Evolutionary conservation across 2,113 vertebrate species (phyloP).

Genomic region (Lampris megalopsis): DNA sequence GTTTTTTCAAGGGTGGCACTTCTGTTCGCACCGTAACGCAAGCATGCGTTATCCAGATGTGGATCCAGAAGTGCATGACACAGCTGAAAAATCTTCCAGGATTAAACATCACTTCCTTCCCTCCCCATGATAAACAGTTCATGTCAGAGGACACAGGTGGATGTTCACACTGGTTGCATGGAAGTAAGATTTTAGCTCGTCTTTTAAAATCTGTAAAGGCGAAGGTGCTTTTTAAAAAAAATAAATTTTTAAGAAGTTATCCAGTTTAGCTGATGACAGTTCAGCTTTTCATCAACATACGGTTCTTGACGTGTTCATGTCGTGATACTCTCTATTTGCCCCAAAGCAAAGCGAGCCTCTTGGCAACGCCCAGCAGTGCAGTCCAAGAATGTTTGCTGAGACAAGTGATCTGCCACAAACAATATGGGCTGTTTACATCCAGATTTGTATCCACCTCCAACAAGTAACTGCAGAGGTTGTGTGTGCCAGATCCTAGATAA

Average conservation of each 20-base stretch:
- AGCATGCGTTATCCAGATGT: slow-evolving; percentile 68
- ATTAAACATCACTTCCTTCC: slow-evolving; percentile 4
- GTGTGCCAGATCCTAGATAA: slow-evolving; percentile 13
- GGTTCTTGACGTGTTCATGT: neutral
- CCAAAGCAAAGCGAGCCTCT: slow-evolving; percentile 3
- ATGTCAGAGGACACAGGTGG: neutral
- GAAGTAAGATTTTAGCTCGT: too few species aligned
- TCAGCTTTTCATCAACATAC: too few species aligned
- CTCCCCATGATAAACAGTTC: neutral
- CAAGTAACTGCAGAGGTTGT: slow-evolving; percentile 6
- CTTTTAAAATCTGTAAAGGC: too few species aligned
- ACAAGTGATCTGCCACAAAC: slow-evolving; percentile 24
- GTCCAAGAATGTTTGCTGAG: neutral
- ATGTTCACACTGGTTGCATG: neutral
- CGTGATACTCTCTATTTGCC: neutral
- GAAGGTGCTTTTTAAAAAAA: too few species aligned
- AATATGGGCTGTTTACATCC: slow-evolving; percentile 45
- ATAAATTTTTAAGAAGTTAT: too few species aligned
- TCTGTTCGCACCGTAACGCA: neutral
- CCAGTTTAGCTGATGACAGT: too few species aligned
- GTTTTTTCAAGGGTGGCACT: neutral
- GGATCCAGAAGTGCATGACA: neutral
- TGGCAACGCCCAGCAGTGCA: neutral
- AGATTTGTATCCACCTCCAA: slow-evolving; percentile 41
- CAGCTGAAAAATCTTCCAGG: slow-evolving; percentile 11